Evolutionary conservation across 2,888 invertebrate species (phyloP), one percentile per base, ranked within the genome.

Genomic region (Kryphioiulus occultus): DNA sequence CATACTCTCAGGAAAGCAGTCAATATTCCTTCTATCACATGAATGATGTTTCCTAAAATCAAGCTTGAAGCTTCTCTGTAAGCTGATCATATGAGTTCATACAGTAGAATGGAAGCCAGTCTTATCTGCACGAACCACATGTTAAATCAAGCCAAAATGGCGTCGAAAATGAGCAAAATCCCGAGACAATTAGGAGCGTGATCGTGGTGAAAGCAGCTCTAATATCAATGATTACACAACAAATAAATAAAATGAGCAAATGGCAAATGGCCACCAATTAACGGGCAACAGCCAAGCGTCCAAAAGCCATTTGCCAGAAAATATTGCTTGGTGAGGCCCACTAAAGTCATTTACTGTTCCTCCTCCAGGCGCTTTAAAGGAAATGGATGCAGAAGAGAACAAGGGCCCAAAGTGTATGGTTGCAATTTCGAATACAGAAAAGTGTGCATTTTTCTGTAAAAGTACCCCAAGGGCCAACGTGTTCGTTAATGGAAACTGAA

Each of bases 121-220:
- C n/a, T 59, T 59, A 59, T 59, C 59, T 1, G n/a, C 59, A 59
- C n/a, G n/a, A 59, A 59, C 59, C 59, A n/a, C 59, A n/a, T n/a
- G 59, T 59, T 22, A 59, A 59, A 19, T 19, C 59, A 59, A n/a
- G 59, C n/a, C 59, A 59, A 59, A 59, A 59, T 59, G 59, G 59
- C 59, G 59, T 59, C 3, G 59, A n/a, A 22, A 59, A 59, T n/a
- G 59, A 59, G 59, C 59, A n/a, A n/a, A 59, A 59, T 59, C 59
- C 59, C 59, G 59, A 59, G 22, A 59, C 59, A 59, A 59, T 59
- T 59, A 59, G 22, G 59, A 59, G 59, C 59, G 59, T 59, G 59
- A 59, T 59, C 59, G 59, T 59, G 59, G 59, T 59, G 59, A 59
- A 59, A 59, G 59, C 19, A 59, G 59, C 59, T 59, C 59, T 59